Evolutionary conservation across 1,140 invertebrate species (phyloP).

Genomic region (Artemia franciscana): DNA sequence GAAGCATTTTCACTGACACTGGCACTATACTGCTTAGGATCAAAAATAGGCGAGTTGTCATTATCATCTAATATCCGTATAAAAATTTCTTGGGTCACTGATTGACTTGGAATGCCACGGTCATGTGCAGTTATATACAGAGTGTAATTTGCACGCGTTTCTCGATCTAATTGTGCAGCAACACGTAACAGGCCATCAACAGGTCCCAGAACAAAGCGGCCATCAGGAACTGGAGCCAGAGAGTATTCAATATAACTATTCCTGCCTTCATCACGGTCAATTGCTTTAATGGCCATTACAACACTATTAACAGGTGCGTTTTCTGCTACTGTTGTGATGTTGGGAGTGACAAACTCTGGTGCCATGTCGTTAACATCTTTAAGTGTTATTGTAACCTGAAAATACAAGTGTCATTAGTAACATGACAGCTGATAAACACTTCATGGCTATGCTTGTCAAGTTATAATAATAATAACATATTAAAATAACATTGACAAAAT

Average conservation of each 20-base stretch:
- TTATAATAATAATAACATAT: too few relatives aligned
- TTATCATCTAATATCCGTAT: slow-evolving; percentile 71
- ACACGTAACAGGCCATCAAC: slow-evolving; percentile 66
- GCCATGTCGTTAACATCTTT: slow-evolving; percentile 85
- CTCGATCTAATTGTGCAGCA: slow-evolving; percentile 54
- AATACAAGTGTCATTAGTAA: not conserved
- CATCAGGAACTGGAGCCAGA: slow-evolving; percentile 28
- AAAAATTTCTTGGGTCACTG: slow-evolving; percentile 37
- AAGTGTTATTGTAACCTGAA: slow-evolving; percentile 57
- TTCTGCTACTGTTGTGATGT: slow-evolving; percentile 50
- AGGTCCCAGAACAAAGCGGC: slow-evolving; percentile 55
- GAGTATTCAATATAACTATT: slow-evolving; percentile 82
- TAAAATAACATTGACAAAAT: slow-evolving; percentile 1
- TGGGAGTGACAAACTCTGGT: slow-evolving; percentile 64
- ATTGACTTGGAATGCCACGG: slow-evolving; percentile 55
- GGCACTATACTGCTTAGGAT: slow-evolving; percentile 61
- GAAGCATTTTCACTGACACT: slow-evolving; percentile 76
- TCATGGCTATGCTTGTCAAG: not conserved
- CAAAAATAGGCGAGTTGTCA: slow-evolving; percentile 77
- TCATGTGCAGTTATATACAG: slow-evolving; percentile 61
- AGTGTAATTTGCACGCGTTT: slow-evolving; percentile 51
- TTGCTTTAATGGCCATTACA: slow-evolving; percentile 66
- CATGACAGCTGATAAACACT: not conserved
- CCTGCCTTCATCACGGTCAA: slow-evolving; percentile 72
- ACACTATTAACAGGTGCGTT: slow-evolving; percentile 71